These are phyloP conservation scores for Triops cancriformis DNA, from an alignment of 1,140 invertebrate species.

Conservation along the genomic window DNA sequence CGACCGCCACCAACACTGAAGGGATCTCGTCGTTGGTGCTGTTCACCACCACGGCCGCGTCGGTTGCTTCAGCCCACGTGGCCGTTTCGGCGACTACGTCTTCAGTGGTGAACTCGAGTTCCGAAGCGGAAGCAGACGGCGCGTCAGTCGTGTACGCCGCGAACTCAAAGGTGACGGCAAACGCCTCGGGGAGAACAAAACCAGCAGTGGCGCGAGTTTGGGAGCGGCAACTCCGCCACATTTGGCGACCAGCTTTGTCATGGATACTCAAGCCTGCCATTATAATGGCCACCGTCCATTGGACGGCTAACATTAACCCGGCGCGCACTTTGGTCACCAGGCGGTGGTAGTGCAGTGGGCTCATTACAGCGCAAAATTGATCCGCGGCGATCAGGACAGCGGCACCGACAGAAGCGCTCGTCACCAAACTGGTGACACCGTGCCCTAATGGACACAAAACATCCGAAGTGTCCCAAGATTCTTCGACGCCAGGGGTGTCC, in stretches of 20 bases:
- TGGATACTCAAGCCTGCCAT: conserved; percentile 44
- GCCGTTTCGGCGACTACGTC: not conserved
- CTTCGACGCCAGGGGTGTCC: conserved; percentile 11
- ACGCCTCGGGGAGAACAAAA: conserved; percentile 14
- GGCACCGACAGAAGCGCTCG: conserved; percentile 53
- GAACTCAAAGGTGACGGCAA: conserved; percentile 1
- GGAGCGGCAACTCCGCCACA: conserved; percentile 27
- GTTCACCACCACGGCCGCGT: not conserved
- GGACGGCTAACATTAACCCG: conserved; percentile 54
- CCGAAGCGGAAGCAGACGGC: not conserved
- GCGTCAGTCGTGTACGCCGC: not conserved
- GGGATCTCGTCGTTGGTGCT: not conserved
- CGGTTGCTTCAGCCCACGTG: not conserved
- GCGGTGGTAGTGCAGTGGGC: conserved; percentile 72
- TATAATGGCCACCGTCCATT: conserved; percentile 53
- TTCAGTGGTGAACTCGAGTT: not conserved
- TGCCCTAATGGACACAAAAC: conserved; percentile 44
- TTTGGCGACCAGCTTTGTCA: conserved; percentile 32
- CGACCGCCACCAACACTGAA: not conserved
- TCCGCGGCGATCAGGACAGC: conserved; percentile 74
- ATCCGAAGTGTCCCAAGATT: conserved; percentile 33
- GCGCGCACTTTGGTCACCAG: conserved; percentile 63
- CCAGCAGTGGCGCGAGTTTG: conserved; percentile 5
- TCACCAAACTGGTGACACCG: conserved; percentile 45
- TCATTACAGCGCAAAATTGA: conserved; percentile 76